These are phyloP conservation scores for Anticlea derivata DNA, from an alignment of 2,888 invertebrate species.

Conservation along the genomic window DNA sequence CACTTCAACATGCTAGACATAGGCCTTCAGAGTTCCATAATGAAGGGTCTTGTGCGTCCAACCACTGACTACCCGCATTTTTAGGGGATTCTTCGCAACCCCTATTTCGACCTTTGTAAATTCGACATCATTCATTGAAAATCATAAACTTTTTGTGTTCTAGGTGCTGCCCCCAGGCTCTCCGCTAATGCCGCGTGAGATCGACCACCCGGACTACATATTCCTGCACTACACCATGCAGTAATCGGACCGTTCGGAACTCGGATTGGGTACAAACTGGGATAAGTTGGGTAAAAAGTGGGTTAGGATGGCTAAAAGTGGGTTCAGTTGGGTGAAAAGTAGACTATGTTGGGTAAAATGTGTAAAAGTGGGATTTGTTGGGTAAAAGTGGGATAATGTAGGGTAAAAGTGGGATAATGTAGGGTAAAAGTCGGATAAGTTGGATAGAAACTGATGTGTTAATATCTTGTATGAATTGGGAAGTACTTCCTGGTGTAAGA, in stretches of 20 bases:
- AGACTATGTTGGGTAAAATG: neutral
- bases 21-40: no score
- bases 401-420: neutral
- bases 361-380: neutral
- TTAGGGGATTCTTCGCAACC: no score
- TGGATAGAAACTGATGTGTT: no score
- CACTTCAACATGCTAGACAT: no score
- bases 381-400: neutral
- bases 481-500: no score
- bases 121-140: no score
- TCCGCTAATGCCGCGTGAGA: constrained; percentile 73
- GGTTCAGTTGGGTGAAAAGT: neutral
- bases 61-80: no score
- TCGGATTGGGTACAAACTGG: constrained; percentile 12
- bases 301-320: neutral
- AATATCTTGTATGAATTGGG: no score
- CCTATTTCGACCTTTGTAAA: neutral
- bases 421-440: neutral
- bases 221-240: constrained; percentile 79
- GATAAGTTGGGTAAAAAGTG: constrained; percentile 1
- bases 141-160: neutral
- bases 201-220: constrained; percentile 84
- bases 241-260: constrained; percentile 45
- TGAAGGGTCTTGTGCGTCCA: no score
- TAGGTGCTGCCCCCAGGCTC: constrained; percentile 91